Base-by-base conservation (phyloP, 1,140 invertebrate species). In the Drosophila persimilis region DNA sequence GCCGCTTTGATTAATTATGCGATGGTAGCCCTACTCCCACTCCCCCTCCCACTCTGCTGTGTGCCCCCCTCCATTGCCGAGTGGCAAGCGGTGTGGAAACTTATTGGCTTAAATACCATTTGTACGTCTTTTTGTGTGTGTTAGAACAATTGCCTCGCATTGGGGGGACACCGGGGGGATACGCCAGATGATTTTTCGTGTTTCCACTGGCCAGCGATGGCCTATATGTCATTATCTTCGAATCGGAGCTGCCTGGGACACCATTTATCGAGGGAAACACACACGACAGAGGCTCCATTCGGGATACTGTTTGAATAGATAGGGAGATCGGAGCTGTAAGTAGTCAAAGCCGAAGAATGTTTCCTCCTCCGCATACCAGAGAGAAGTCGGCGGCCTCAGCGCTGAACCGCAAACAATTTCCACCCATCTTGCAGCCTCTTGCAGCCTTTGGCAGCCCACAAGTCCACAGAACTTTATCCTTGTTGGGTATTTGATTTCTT, bases 1-100 rank as follows among this genome's bases (percentile, higher is more conserved):
- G 78, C 75, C 78, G 78, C 75, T 79, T 88, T 86, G 83, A 86
- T 86, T 86, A 86, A 86, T 86, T 86, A 86, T 83, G 78, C 83
- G 62, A 62, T 78, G 80, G 63, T 69, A 64, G 66, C 66, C 66
- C 63, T 57, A 64, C 66, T 41, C 46, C 51, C 20, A 43, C 51
- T 45, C 47, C 59, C 9, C 6, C 17, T 55, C 8, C 13, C 2
- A 51, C 24, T n/a, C 6, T 7, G 7, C 15, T 9, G 11, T 20
- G 11, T 13, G 35, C 53, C 43, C n/a, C 17, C 6, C 9, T 35
- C 43, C n/a, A n/a, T 8, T 9, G 26, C 60, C 66, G 45, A 69
- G 6, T 48, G 64, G 66, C n/a, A 46, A 46, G 44, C n/a, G 44
- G 44, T 17, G n/a, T 46, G 44, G 44, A 70, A 63, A 63, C 53